These are phyloP conservation scores for Staurois parvus DNA, from an alignment of 2,797 vertebrate species.

Conservation along the genomic window DNA sequence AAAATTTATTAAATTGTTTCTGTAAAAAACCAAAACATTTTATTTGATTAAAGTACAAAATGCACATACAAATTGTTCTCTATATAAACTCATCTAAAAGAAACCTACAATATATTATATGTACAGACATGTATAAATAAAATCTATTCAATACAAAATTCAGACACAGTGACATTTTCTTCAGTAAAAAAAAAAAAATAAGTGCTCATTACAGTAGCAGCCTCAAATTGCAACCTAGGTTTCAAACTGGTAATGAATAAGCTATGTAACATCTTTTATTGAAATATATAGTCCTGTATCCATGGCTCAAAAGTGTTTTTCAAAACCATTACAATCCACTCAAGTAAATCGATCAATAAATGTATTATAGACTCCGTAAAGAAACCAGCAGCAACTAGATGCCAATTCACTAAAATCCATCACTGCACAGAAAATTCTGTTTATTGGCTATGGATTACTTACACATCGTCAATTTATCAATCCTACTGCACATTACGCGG, in stretches of 20 bases:
- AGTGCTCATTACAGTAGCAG: not conserved
- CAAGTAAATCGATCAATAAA: too few species aligned
- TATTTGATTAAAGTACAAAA: constrained; percentile 27
- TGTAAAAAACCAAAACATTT: not conserved
- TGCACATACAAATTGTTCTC: constrained; percentile 9
- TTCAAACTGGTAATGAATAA: not conserved
- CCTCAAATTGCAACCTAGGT: not conserved
- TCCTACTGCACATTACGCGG: too few species aligned
- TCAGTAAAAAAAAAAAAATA: not conserved
- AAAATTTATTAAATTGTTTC: not conserved
- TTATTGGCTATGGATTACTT: too few species aligned
- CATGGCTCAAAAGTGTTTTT: not conserved
- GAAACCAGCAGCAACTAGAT: too few species aligned
- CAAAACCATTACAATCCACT: not conserved
- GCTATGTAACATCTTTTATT: not conserved
- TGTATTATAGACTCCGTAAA: too few species aligned
- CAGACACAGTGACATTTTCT: not conserved
- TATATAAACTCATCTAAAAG: constrained; percentile 5
- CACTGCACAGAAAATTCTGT: too few species aligned
- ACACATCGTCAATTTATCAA: too few species aligned
- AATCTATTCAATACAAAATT: not conserved
- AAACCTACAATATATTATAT: not conserved
- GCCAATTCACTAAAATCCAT: too few species aligned
- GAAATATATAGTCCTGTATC: constrained; percentile 21
- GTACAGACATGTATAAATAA: not conserved